These are phyloP conservation scores for Paracyclopina nana DNA, from an alignment of 1,140 invertebrate genomes.

Conservation along the genomic window DNA sequence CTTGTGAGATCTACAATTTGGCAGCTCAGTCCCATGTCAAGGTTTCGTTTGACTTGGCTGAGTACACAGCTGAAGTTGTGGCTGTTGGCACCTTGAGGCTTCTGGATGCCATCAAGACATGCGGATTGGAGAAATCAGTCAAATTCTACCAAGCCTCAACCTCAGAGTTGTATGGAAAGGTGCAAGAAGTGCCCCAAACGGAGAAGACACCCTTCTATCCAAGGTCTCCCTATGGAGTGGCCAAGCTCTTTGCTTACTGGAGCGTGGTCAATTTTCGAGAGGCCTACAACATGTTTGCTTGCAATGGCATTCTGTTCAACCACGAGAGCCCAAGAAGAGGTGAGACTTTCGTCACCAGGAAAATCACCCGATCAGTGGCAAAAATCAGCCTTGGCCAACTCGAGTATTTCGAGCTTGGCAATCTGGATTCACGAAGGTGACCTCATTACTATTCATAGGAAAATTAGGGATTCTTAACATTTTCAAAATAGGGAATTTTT, in stretches of 20 bases:
- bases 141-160: constrained; percentile 97
- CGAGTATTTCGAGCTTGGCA: constrained; percentile 74
- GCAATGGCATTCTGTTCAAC: constrained; percentile 97
- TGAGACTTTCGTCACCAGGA: constrained; percentile 96
- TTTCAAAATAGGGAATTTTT: constrained; percentile 83
- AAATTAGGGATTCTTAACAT: constrained; percentile 59
- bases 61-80: constrained; percentile 98
- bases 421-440: constrained; percentile 85
- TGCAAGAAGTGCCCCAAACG: constrained; percentile 83
- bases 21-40: constrained; percentile 99
- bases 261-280: constrained; percentile 84
- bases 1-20: constrained; percentile 92
- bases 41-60: constrained; percentile 87
- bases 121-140: constrained; percentile 58
- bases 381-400: constrained; percentile 79
- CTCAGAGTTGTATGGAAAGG: constrained; percentile 95
- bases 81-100: constrained; percentile 86
- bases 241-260: constrained; percentile 97
- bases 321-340: constrained; percentile 94
- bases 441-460: constrained; percentile 89
- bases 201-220: constrained; percentile 98
- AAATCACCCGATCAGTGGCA: constrained; percentile 90
- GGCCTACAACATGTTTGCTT: constrained; percentile 92
- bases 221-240: constrained; percentile 98
- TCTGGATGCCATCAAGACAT: constrained; percentile 85